A percentile compares a stretch with the other conserved stretches of the same genome.
These are phyloP conservation scores for Meiosimyza decipiens DNA, from an alignment of 2,888 invertebrate species.

Conservation along the genomic window DNA sequence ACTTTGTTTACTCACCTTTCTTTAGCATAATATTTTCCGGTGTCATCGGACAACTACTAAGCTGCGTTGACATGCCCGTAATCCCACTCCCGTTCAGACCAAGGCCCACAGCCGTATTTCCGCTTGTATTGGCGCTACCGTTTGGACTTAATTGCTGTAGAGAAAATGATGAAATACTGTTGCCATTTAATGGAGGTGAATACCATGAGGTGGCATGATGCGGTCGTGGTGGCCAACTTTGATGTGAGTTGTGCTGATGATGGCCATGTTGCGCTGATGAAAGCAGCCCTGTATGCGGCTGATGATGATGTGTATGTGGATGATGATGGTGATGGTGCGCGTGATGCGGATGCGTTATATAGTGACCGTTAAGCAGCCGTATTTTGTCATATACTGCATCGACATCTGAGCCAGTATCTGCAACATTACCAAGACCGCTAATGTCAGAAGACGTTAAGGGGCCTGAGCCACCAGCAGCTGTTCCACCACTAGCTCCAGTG, in stretches of 20 bases:
- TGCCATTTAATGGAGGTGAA: constrained; percentile 57
- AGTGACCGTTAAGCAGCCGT: constrained; percentile 56
- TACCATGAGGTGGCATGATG: constrained; percentile 63
- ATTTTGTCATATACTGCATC: constrained; percentile 62
- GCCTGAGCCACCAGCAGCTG: constrained; percentile 44
- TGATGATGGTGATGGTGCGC: constrained; percentile 48
- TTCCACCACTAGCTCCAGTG: constrained; percentile 53
- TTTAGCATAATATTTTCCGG: constrained; percentile 56
- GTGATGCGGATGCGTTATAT: constrained; percentile 43
- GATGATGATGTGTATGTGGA: constrained; percentile 43
- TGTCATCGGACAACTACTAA: constrained; percentile 47
- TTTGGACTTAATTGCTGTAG: constrained; percentile 45
- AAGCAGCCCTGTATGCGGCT: constrained; percentile 42
- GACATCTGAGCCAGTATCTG: constrained; percentile 37
- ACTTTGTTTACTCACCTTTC: constrained; percentile 51
- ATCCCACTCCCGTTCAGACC: background rate
- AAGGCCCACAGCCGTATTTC: constrained; percentile 39
- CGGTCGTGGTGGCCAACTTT: constrained; percentile 57
- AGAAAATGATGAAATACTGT: constrained; percentile 44
- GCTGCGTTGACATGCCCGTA: constrained; percentile 31
- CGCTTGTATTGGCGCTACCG: constrained; percentile 24
- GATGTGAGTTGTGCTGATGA: constrained; percentile 45
- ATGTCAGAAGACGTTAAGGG: constrained; percentile 48
- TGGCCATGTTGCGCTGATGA: constrained; percentile 29
- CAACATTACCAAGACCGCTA: constrained; percentile 30